Evolutionary conservation across 2,888 invertebrate species (phyloP), one percentile per base, ranked within the genome.

Genomic region (Allophyes oxyacanthae): DNA sequence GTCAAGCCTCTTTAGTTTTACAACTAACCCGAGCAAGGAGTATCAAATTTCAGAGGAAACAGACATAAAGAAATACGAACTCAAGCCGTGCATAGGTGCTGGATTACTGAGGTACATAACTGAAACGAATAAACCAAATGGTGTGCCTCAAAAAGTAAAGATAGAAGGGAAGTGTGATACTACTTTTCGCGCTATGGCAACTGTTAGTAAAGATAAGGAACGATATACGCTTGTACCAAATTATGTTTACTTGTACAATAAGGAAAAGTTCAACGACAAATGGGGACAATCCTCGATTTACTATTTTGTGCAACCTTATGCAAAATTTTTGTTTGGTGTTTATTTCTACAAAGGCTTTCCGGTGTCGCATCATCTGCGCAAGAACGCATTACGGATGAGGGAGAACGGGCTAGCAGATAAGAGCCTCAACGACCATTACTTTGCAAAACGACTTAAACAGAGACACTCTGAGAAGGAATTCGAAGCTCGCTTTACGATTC

Each of bases 61-160:
- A 3, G 88, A 88, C 28, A 52, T 90, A 2, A 1, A 7, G 0
- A 44, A 64, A 0, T 79, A 72, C 32, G 58, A 82, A 1, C 53
- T 87, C 10, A 68, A 80, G 13, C 81, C 88, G 0, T 92, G 92
- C 36, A 51, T 90, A 1, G 82, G 86, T 68, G 0, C n/a, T 0
- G 68, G 67, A 0, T 62, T 89, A 25, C 46, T 49, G n/a, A 51
- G 45, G 1, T 69, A 6, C 8, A 8, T 8, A 8, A 28, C 6
- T 1, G 28, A 28, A 6, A 8, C 20, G 2, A 20, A 4, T 3
- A 20, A 20, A 20, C 20, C 20, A 20, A 4, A 4, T 20, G 4
- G 20, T 3, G 2, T 20, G 7, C 11, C 38, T n/a, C 4, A 7
- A 0, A 30, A 11, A 9, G 30, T 6, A 0, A 30, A 32, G 0